Evolutionary conservation across 37 sponge, comb jelly and placozoan genomes (phyloP), one percentile per base, ranked within the genome.

Genomic region (Tethya wilhelma): DNA sequence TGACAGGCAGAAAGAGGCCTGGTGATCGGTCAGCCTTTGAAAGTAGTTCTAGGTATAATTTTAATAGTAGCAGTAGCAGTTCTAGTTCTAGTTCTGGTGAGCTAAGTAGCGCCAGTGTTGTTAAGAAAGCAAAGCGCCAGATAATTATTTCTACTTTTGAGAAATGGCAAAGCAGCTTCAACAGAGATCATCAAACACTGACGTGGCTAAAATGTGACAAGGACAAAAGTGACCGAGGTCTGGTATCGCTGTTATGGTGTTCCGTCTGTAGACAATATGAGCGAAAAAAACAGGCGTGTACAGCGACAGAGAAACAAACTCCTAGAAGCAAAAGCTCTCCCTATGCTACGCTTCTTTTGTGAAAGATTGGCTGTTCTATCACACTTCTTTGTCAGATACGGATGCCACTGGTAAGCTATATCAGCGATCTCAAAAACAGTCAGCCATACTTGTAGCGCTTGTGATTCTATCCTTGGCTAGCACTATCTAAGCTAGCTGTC

Each of bases 141-240:
- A 42, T 83, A 11, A 34, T 56, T n/a, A 57, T 83, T 66, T 46
- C 68, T 14, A 74, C 84, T 6, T 83, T 74, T 25, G 56, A 83
- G 30, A 83, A 83, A 33, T 74, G 83, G 83, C 83, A 82, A 38
- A 65, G 36, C 8, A 72, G 73, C 39, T 82, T 49, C 56, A 74
- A 82, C 17, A 32, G 74, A 34, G 82, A 81, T 17, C 82, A 81
- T 39, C 73, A 81, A 57, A 56, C 73, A 43, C 56, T 83, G 42
- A 53, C 62, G 1, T 83, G 84, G 84, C 68, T 83, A 45, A 44
- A n/a, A 26, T 83, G 84, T 42, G 75, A 83, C 38, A 3, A 20
- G 25, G 82, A 82, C 73, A 59, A 56, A 59, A 9, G 20, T 6
- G 64, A 82, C 65, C 41, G 31, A 30, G 58, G 32, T 25, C 75